Evolutionary conservation across 2,797 vertebrate species (phyloP).

Genomic region (Poecilia picta): DNA sequence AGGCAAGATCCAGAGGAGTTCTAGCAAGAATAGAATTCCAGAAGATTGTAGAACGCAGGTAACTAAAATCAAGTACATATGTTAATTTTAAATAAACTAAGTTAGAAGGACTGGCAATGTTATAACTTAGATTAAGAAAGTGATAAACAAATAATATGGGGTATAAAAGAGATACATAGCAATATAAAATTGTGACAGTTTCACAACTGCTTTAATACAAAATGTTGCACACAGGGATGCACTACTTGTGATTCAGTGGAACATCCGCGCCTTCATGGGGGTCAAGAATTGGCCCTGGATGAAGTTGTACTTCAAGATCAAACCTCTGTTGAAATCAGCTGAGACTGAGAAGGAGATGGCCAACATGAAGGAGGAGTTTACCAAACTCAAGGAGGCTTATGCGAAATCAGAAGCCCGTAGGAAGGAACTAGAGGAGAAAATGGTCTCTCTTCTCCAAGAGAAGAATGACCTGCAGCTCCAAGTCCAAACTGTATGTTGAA

Average conservation of each 20-base stretch:
- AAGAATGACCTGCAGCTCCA: slow-evolving; percentile 84
- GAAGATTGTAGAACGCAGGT: slow-evolving; percentile 84
- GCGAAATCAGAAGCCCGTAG: slow-evolving; percentile 81
- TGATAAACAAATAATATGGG: background rate
- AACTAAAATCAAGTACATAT: background rate
- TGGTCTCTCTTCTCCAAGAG: slow-evolving; percentile 83
- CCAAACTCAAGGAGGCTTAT: slow-evolving; percentile 80
- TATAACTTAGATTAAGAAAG: background rate
- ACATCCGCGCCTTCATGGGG: slow-evolving; percentile 90
- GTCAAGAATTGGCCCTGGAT: slow-evolving; percentile 97
- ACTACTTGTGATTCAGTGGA: slow-evolving; percentile 87
- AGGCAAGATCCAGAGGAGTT: slow-evolving; percentile 85
- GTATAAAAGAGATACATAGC: background rate
- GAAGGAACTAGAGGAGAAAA: slow-evolving; percentile 84
- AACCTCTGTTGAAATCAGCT: slow-evolving; percentile 88
- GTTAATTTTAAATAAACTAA: background rate
- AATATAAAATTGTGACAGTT: background rate
- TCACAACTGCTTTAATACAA: background rate
- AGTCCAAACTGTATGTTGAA: slow-evolving; percentile 64
- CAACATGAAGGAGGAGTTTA: slow-evolving; percentile 84
- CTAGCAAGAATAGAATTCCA: slow-evolving; percentile 85
- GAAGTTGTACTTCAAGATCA: slow-evolving; percentile 93
- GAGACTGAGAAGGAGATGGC: slow-evolving; percentile 90
- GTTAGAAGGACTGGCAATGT: background rate
- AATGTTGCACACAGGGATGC: slow-evolving; percentile 72